Evolutionary conservation across 2,113 vertebrate genomes (phyloP).

Genomic region (Pteruthius melanotis): DNA sequence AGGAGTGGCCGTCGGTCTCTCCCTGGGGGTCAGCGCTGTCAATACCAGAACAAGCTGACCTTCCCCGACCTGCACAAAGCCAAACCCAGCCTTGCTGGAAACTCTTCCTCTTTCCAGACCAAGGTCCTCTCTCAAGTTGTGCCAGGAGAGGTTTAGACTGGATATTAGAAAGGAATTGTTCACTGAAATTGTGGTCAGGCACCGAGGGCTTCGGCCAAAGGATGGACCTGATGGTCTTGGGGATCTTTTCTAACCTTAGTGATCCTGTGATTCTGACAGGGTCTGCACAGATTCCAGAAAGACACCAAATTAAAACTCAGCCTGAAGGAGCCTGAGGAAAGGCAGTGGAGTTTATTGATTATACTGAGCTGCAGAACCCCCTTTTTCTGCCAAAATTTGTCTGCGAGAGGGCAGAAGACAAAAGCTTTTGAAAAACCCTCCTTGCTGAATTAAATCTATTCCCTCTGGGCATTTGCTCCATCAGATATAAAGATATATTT

Average conservation of each 20-base stretch:
- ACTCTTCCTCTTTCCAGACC: neutral
- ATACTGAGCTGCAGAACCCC: neutral
- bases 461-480: neutral
- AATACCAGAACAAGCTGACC: neutral
- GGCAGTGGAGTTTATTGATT: neutral
- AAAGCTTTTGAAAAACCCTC: neutral
- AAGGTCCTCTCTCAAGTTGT: neutral
- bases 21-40: neutral
- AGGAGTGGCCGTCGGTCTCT: neutral
- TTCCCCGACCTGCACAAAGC: neutral
- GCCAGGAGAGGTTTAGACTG: neutral
- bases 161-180: rapidly evolving
- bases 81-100: neutral
- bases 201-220: rapidly evolving
- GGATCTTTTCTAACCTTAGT: neutral
- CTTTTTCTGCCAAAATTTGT: neutral
- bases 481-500: neutral
- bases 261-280: neutral
- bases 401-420: neutral
- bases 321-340: neutral
- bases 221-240: neutral
- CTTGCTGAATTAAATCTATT: neutral
- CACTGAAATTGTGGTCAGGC: neutral
- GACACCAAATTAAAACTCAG: neutral
- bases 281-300: neutral